Base-by-base conservation (phyloP, 2,113 vertebrate genomes). In the Oryzias javanicus region DNA sequence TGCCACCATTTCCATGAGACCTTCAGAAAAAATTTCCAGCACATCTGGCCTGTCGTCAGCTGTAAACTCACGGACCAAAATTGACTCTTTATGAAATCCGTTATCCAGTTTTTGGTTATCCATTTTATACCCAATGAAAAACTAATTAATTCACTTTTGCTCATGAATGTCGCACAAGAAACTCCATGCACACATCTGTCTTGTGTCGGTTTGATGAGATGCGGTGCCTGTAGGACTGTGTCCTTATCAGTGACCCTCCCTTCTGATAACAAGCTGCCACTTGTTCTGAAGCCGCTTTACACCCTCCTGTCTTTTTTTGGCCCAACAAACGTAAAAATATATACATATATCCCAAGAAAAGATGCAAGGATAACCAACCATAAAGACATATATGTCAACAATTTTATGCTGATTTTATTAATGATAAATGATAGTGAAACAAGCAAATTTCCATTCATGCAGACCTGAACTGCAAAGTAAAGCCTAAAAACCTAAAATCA, bases 1-100 rank as follows among this genome's bases (percentile, higher is more conserved):
- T 4, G 17, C 47, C 13, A 88, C 14, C 83, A 84, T 82, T 61
- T 88, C 86, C 68, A 73, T 68, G 25, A 82, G 2, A 3, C 81
- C 86, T n/a, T 86, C 79, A 49, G 5, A 45, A 50, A 82, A 81
- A 22, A 86, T 74, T 17, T 18, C 44, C 41, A 71, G 57, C 1
- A 86, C 70, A 1, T 60, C 59, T 0, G 19, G 15, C 40, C 73
- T 16, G 17, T 88, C 81, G 13, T 12, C 51, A 2, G 17, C 24
- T 29, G 70, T 18, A 49, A 69, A 88, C 50, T 80, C 22, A 3
- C 77, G 27, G 6, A 86, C 73, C 40, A 67, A 24, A 7, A 69
- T 0, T 14, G 13, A 49, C 7, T 24, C 40, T 19, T 42, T 18
- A 18, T 51, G 10, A 19, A 8, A n/a, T 1, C 14, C 2, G 4